Evolutionary conservation across 2,113 vertebrate genomes (phyloP).

Genomic region (Amblyornis subalaris): DNA sequence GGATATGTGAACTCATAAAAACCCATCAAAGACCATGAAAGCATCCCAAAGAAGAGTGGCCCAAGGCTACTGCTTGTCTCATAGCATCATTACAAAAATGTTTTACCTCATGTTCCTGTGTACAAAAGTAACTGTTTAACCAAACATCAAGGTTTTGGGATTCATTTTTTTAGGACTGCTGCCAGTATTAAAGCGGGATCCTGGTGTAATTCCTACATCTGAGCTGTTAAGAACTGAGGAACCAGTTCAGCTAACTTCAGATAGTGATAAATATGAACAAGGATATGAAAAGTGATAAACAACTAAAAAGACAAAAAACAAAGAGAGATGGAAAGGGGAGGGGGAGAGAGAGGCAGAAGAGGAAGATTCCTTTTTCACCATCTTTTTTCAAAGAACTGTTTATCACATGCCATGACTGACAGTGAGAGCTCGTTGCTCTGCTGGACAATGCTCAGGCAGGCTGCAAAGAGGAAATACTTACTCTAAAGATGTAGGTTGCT

Average conservation of each 20-base stretch:
- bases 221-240: neutral
- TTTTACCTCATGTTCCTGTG: neutral
- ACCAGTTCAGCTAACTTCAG: neutral
- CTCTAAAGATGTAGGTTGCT: constrained; percentile 85
- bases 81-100: neutral
- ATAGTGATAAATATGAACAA: neutral
- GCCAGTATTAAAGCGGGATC: neutral
- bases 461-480: constrained; percentile 27
- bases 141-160: neutral
- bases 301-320: neutral
- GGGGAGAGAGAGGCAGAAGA: neutral
- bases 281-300: neutral
- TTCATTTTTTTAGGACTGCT: neutral
- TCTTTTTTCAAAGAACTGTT: neutral
- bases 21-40: neutral
- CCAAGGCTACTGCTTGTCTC: neutral
- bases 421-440: neutral
- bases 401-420: neutral
- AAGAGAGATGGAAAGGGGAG: neutral
- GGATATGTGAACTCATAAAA: neutral
- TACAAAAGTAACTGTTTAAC: neutral
- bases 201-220: neutral
- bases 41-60: neutral
- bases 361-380: neutral
- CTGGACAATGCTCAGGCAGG: neutral